Conservation (phyloP, 2,113 vertebrate species). For the Ornithorhynchus anatinus region DNA sequence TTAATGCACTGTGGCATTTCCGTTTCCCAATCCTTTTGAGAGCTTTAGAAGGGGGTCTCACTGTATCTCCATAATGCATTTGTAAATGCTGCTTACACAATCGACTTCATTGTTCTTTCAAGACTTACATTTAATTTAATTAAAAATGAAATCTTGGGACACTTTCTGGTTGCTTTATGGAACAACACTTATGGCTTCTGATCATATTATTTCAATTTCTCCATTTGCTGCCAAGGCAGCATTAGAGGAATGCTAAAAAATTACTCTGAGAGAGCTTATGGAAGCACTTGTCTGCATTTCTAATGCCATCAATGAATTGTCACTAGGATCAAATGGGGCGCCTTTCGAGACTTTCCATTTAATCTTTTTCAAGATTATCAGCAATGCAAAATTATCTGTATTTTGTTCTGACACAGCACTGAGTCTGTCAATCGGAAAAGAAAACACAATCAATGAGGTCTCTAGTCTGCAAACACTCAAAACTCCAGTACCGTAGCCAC, state of each 20-base stretch:
- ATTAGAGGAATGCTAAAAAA: not conserved
- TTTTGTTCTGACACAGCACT: not conserved
- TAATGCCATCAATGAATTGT: not conserved
- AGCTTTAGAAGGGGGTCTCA: not conserved
- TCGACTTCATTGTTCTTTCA: not conserved
- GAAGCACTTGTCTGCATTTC: not conserved
- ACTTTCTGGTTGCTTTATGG: not conserved
- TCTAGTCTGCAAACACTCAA: not conserved
- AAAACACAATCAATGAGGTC: not conserved
- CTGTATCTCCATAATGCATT: not conserved
- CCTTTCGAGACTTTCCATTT: not conserved
- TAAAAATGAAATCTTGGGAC: slow-evolving; percentile 22
- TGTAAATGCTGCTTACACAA: slow-evolving; percentile 11
- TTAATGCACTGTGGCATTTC: not conserved
- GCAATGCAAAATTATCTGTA: not conserved
- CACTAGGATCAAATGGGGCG: slow-evolving; percentile 1
- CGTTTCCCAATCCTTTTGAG: not conserved
- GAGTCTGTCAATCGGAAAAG: not conserved
- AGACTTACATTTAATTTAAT: slow-evolving; percentile 25
- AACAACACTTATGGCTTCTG: not conserved
- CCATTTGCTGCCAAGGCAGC: not conserved
- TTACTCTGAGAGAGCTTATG: not conserved
- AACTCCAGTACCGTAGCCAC: not conserved
- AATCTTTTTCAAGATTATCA: not conserved
- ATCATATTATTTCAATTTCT: not conserved